Evolutionary conservation across 2,888 invertebrate species (phyloP).

Genomic region (Rotaria macrura): DNA sequence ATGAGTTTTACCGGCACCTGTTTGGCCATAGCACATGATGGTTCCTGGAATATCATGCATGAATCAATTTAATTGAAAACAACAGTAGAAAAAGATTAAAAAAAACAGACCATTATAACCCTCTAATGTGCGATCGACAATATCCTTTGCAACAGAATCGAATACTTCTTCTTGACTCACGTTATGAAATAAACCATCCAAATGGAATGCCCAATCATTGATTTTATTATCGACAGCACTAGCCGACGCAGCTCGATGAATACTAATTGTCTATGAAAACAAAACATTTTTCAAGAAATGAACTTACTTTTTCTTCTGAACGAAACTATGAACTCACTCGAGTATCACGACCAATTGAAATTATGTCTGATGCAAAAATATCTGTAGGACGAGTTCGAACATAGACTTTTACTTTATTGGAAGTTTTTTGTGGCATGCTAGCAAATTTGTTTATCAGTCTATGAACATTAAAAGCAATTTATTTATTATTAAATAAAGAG

Average conservation of each 20-base stretch:
- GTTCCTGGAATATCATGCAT: constrained; percentile 36
- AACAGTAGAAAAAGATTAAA: too few species aligned
- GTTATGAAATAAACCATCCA: constrained; percentile 49
- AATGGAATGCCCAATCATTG: constrained; percentile 48
- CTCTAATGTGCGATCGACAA: constrained; percentile 43
- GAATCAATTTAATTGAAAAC: background rate
- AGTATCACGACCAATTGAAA: constrained; percentile 43
- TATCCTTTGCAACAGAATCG: constrained; percentile 41
- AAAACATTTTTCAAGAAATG: background rate
- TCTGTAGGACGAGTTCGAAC: constrained; percentile 46
- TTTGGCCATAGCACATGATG: constrained; percentile 50
- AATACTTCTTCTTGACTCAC: constrained; percentile 46
- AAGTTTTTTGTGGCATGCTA: constrained; percentile 20
- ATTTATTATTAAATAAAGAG: background rate
- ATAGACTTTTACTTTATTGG: constrained; percentile 45
- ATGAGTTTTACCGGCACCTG: constrained; percentile 50
- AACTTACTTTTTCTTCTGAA: background rate
- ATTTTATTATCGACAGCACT: constrained; percentile 48
- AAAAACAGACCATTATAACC: constrained; percentile 49
- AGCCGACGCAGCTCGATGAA: constrained; percentile 38
- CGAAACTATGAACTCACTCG: constrained; percentile 39
- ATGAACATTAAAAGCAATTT: background rate
- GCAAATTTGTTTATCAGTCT: background rate
- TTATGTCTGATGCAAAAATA: constrained; percentile 44
- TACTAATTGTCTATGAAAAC: constrained; percentile 43